phyloP scores from a whole-genome alignment of 2,113 vertebrate species.

The Callopanchax toddi region DNA sequence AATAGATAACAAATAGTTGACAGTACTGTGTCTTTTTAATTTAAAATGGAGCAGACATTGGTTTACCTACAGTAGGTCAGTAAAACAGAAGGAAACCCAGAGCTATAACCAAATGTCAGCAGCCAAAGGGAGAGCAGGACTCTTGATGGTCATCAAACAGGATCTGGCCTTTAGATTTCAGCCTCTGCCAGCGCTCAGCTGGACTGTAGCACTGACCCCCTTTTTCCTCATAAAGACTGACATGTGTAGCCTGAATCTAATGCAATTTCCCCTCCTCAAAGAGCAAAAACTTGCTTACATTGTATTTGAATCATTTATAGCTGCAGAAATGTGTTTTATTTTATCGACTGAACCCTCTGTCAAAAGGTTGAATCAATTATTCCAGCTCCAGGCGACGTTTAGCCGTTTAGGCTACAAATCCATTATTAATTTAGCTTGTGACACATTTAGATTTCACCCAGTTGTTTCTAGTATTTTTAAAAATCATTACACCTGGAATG shows the following conservation, averaged over 20 bases:
- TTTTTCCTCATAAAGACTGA: not conserved
- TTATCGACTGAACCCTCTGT: not conserved
- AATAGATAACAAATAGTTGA: too few species aligned
- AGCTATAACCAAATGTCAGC: constrained; percentile 44
- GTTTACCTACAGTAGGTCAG: constrained; percentile 3
- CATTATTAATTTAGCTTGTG: too few species aligned
- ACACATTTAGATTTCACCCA: not conserved
- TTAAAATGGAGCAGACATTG: not conserved
- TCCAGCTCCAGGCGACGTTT: not conserved
- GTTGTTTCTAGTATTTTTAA: too few species aligned
- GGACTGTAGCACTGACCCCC: not conserved
- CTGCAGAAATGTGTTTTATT: not conserved
- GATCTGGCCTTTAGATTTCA: constrained; percentile 41
- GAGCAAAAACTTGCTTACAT: too few species aligned
- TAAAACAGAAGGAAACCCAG: not conserved
- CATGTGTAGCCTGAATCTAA: not conserved
- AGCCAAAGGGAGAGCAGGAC: not conserved
- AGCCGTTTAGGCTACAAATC: too few species aligned
- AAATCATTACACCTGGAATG: too few species aligned
- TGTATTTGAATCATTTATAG: too few species aligned
- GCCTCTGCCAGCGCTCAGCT: constrained; percentile 18
- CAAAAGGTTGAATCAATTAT: not conserved
- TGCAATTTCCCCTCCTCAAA: too few species aligned
- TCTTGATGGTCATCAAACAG: constrained; percentile 37
- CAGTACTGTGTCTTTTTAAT: too few species aligned